A percentile compares a stretch with the other conserved stretches of the same genome.
phyloP scores from a whole-genome alignment of 2,797 vertebrate genomes.

The Phataginus tetradactyla region DNA sequence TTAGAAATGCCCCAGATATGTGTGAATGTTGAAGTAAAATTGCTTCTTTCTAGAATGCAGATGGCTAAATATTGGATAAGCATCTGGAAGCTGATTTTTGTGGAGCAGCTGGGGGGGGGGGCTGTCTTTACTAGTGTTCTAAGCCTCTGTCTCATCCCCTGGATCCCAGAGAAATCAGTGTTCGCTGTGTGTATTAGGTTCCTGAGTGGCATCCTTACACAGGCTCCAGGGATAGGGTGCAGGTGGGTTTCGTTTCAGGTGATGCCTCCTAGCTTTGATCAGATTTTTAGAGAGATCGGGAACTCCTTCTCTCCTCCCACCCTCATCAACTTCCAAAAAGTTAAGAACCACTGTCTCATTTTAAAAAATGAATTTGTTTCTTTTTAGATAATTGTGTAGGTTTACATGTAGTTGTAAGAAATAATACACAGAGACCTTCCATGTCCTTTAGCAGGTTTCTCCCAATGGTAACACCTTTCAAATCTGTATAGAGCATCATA shows the following conservation, averaged over 20 bases:
- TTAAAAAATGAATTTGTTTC: background rate
- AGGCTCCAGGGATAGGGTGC: background rate
- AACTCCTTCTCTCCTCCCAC: background rate
- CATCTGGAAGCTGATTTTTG: constrained; percentile 7
- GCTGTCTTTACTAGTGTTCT: background rate
- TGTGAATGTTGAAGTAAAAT: constrained; percentile 9
- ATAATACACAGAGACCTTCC: background rate
- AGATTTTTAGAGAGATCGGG: background rate
- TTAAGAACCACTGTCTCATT: background rate
- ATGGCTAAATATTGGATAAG: background rate
- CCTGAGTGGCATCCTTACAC: background rate
- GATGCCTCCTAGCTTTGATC: background rate
- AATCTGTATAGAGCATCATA: rapidly evolving
- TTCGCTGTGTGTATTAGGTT: background rate
- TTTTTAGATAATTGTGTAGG: background rate
- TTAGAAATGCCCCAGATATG: constrained; percentile 32
- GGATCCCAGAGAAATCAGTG: background rate
- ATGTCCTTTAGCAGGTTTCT: background rate
- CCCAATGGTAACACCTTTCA: background rate
- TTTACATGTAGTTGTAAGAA: background rate
- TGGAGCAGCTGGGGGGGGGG: background rate
- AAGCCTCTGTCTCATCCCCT: background rate
- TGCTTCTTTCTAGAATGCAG: constrained; percentile 26
- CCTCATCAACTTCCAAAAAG: background rate
- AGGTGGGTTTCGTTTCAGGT: background rate